Evolutionary conservation across 2,888 invertebrate genomes (phyloP).

Genomic region (Morinoia aosen): DNA sequence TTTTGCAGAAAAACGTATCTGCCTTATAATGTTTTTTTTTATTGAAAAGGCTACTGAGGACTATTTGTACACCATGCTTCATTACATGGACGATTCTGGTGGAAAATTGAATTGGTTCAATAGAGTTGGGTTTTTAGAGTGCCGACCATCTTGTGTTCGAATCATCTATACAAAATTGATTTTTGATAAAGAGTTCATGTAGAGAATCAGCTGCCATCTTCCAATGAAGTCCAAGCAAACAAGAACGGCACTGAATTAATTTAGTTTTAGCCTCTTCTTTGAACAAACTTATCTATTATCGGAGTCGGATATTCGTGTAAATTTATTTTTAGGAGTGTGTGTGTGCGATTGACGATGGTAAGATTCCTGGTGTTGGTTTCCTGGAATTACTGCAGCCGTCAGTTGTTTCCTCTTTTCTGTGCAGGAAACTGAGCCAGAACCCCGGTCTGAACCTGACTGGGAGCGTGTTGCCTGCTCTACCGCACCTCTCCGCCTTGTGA

Average conservation of each 20-base stretch:
- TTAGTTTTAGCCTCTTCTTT: neutral
- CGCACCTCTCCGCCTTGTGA: constrained; percentile 15
- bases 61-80: too few species aligned
- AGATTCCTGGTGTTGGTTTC: neutral
- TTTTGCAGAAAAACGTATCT: too few species aligned
- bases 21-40: too few species aligned
- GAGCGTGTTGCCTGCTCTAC: neutral
- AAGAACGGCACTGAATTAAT: neutral
- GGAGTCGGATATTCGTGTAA: neutral
- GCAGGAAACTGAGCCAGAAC: constrained; percentile 34
- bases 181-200: too few species aligned
- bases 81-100: too few species aligned
- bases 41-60: too few species aligned
- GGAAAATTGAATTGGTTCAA: too few species aligned
- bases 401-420: neutral
- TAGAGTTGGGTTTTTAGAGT: too few species aligned
- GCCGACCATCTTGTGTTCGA: too few species aligned
- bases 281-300: neutral
- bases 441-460: constrained; percentile 11
- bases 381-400: neutral
- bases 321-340: neutral
- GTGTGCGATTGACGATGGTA: neutral
- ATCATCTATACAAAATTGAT: too few species aligned
- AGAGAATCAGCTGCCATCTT: too few species aligned
- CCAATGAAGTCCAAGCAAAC: neutral